phyloP scores from a whole-genome alignment of 2,113 vertebrate species.

The Eretmochelys imbricata region DNA sequence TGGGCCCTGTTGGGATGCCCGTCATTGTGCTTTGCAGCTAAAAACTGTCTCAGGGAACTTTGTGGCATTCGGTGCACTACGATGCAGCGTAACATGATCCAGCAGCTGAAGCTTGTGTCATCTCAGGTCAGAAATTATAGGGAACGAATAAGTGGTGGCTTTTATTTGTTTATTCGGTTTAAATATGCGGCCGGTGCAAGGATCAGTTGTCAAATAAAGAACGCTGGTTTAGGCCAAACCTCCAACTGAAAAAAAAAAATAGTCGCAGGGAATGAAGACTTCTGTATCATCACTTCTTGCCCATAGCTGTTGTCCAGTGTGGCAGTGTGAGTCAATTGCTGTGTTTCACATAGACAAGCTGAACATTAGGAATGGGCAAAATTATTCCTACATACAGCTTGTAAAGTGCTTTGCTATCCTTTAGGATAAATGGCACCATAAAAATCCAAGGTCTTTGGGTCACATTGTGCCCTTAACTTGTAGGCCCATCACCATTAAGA shows the following conservation, averaged over 20 bases:
- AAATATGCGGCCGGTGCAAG: background rate
- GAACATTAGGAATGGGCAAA: background rate
- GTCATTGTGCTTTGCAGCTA: background rate
- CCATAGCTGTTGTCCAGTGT: background rate
- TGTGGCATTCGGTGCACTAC: background rate
- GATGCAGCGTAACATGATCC: conserved; percentile 16
- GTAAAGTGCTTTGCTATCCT: background rate
- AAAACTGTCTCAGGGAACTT: rapidly evolving
- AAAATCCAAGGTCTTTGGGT: background rate
- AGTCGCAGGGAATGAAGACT: background rate
- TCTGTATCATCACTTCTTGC: background rate
- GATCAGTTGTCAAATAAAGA: conserved; percentile 57
- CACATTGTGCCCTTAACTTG: background rate
- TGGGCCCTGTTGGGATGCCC: background rate
- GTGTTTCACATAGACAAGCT: background rate
- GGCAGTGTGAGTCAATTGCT: background rate
- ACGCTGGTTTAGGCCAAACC: background rate
- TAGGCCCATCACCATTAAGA: background rate
- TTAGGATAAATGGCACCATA: background rate
- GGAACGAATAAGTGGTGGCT: conserved; percentile 26
- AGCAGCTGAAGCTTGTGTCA: conserved; percentile 44
- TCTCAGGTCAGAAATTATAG: conserved; percentile 67
- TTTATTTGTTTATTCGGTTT: conserved; percentile 69
- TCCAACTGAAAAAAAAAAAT: background rate
- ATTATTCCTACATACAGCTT: background rate